Evolutionary conservation across 1,140 invertebrate species (phyloP).

Genomic region (Pseudomyrmex sp.): DNA sequence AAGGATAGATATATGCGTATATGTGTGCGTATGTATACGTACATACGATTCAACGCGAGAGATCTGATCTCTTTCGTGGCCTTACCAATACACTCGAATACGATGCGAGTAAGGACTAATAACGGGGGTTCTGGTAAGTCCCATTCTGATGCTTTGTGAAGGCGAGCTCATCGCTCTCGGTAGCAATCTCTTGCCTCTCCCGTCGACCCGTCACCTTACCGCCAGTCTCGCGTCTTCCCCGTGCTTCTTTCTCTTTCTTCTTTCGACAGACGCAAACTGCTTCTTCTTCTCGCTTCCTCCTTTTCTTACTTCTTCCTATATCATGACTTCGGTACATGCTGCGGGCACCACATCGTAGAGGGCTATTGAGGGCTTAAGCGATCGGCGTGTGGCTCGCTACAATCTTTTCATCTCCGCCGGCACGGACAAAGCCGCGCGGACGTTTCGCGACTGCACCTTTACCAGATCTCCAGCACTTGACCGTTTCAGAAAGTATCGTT

Average conservation of each 20-base stretch:
- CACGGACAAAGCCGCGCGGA: slow-evolving; percentile 63
- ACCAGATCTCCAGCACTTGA: slow-evolving; percentile 17
- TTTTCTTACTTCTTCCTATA: not conserved
- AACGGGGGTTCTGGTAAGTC: slow-evolving; percentile 53
- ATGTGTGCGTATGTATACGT: not conserved
- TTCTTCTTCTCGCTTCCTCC: slow-evolving; percentile 41
- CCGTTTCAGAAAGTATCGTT: slow-evolving; percentile 31
- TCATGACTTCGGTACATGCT: slow-evolving; percentile 57
- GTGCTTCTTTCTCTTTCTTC: slow-evolving; percentile 32
- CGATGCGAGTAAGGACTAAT: slow-evolving; percentile 48
- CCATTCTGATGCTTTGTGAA: slow-evolving; percentile 61
- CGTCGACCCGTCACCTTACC: slow-evolving; percentile 29
- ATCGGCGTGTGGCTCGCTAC: slow-evolving; percentile 72
- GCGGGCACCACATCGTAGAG: slow-evolving; percentile 61
- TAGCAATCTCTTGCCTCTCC: slow-evolving; percentile 52
- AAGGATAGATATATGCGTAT: too few relatives aligned
- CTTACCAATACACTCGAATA: slow-evolving; percentile 31
- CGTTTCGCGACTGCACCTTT: slow-evolving; percentile 35
- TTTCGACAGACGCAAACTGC: slow-evolving; percentile 38
- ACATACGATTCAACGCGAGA: slow-evolving; percentile 20
- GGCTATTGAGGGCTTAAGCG: slow-evolving; percentile 64
- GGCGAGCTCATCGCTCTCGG: slow-evolving; percentile 44
- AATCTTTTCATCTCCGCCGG: slow-evolving; percentile 69
- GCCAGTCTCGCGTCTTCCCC: slow-evolving; percentile 30
- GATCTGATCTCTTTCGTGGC: slow-evolving; percentile 33